Conservation (phyloP, 2,797 vertebrate genomes). For the Pipistrellus nathusii region DNA sequence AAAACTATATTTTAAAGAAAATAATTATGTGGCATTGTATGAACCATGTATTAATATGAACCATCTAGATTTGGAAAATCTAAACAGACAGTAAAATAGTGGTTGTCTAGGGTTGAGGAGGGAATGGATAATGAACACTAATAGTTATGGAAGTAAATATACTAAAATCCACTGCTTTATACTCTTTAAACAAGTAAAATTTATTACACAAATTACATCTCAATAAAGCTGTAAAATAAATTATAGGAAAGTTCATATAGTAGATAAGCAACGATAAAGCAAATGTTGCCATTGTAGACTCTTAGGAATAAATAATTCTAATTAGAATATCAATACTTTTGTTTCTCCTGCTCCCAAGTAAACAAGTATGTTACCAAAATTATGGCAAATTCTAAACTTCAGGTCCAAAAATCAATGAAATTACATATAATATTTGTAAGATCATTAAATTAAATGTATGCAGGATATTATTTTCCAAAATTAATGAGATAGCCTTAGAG, state of each 20-base stretch:
- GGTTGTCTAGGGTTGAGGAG: neutral
- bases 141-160: neutral
- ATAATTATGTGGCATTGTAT: neutral
- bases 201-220: neutral
- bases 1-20: neutral
- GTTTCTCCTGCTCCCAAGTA: constrained; percentile 14
- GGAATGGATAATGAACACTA: neutral
- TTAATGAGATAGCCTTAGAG: neutral
- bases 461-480: neutral
- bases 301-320: constrained; percentile 8
- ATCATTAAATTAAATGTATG: neutral
- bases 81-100: neutral
- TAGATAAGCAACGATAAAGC: constrained; percentile 34
- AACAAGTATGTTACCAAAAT: constrained; percentile 53
- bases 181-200: constrained; percentile 16
- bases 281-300: neutral
- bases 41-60: neutral
- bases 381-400: neutral
- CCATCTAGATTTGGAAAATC: neutral
- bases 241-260: neutral
- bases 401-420: neutral
- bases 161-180: neutral
- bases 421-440: neutral
- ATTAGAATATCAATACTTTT: constrained; percentile 26
- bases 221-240: neutral